phyloP scores from a whole-genome alignment of 2,797 vertebrate species.

The Acrossocheilus wenchowensis region DNA sequence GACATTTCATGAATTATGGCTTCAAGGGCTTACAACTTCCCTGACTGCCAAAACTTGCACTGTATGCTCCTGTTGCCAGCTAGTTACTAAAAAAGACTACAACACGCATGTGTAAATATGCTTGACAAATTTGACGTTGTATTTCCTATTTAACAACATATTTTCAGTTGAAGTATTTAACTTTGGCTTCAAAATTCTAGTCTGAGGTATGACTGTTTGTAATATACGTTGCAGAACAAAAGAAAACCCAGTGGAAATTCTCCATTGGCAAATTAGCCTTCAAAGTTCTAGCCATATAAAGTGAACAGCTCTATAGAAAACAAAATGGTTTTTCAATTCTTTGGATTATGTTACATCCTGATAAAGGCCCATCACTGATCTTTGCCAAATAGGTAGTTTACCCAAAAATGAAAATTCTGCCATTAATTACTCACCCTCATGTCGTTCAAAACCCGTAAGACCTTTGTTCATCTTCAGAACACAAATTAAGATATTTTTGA shows the following conservation, averaged over 20 bases:
- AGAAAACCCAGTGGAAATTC: conserved; percentile 18
- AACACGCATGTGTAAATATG: neutral
- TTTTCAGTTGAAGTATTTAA: neutral
- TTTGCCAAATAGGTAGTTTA: neutral
- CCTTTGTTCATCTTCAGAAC: neutral
- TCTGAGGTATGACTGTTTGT: neutral
- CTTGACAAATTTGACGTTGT: neutral
- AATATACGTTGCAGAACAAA: neutral
- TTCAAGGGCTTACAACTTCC: neutral
- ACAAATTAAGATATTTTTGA: neutral
- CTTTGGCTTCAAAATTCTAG: neutral
- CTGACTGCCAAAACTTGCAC: neutral
- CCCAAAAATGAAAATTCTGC: neutral
- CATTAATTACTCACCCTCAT: neutral
- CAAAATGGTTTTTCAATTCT: neutral
- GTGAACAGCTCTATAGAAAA: neutral
- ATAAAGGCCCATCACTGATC: neutral
- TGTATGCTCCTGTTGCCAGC: neutral
- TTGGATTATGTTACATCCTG: neutral
- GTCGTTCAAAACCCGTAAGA: neutral
- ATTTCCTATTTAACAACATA: neutral
- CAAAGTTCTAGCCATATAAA: neutral
- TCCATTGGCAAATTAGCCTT: neutral
- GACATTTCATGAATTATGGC: neutral
- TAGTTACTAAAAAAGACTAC: neutral